These are phyloP conservation scores for Pyrgilauda ruficollis DNA, from an alignment of 2,113 vertebrate genomes.

Conservation along the genomic window DNA sequence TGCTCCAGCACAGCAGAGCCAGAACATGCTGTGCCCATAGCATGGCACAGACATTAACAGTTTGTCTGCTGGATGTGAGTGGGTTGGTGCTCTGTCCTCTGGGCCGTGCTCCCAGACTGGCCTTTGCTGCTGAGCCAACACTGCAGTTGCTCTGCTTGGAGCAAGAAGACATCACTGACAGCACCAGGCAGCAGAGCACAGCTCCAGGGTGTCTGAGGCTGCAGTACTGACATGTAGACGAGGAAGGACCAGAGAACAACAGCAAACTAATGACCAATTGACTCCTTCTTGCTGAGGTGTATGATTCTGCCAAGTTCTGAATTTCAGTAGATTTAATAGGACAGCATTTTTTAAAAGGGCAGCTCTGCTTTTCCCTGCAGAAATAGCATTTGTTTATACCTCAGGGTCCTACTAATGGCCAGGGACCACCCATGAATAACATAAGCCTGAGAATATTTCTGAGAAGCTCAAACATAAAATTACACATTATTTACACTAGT, in stretches of 20 bases:
- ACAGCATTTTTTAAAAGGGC: neutral
- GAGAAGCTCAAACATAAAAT: neutral
- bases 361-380: neutral
- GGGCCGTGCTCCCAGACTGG: neutral
- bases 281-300: neutral
- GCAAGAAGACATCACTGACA: neutral
- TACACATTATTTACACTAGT: neutral
- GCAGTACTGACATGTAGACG: neutral
- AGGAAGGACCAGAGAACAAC: neutral
- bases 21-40: accelerated
- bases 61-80: neutral
- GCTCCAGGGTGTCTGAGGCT: neutral
- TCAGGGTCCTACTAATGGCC: neutral
- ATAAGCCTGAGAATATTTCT: neutral
- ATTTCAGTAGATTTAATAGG: neutral
- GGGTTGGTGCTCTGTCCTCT: neutral
- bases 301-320: neutral
- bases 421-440: neutral
- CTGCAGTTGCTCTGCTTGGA: accelerated
- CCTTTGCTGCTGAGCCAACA: neutral
- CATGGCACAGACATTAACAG: neutral
- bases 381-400: neutral
- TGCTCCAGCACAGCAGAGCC: neutral
- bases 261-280: neutral
- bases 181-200: neutral